Conservation (phyloP, 2,797 vertebrate genomes). For the Geotrypetes seraphini region DNA sequence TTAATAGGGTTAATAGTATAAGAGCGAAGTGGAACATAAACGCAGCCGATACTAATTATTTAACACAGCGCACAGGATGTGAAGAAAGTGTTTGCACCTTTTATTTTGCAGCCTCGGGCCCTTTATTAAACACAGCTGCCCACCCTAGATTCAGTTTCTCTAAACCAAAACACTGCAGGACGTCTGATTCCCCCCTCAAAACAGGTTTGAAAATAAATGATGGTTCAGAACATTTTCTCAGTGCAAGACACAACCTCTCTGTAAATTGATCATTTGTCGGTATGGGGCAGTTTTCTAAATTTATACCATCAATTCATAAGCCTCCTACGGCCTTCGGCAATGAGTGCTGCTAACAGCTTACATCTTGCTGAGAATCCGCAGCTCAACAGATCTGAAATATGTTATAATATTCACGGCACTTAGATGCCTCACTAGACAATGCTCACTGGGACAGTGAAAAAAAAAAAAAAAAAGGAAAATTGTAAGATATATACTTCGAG, state of each 20-base stretch:
- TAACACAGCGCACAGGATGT: conserved; percentile 4
- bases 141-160: background rate
- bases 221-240: background rate
- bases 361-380: background rate
- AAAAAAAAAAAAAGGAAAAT: no score
- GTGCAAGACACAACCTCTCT: background rate
- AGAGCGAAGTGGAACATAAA: no score
- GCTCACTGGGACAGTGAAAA: no score
- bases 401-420: background rate
- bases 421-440: conserved; percentile 4
- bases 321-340: background rate
- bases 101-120: background rate
- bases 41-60: no score
- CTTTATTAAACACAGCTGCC: background rate
- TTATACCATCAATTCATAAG: conserved; percentile 1
- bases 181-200: conserved; percentile 1
- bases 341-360: background rate
- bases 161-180: background rate
- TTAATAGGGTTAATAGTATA: no score
- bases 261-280: background rate
- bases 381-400: background rate
- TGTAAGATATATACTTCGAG: no score
- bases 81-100: background rate
- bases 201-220: background rate
- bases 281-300: conserved; percentile 1